A percentile compares a stretch with the other conserved stretches of the same genome.
Evolutionary conservation across 2,113 vertebrate genomes (phyloP).

Genomic region (Scortum barcoo): DNA sequence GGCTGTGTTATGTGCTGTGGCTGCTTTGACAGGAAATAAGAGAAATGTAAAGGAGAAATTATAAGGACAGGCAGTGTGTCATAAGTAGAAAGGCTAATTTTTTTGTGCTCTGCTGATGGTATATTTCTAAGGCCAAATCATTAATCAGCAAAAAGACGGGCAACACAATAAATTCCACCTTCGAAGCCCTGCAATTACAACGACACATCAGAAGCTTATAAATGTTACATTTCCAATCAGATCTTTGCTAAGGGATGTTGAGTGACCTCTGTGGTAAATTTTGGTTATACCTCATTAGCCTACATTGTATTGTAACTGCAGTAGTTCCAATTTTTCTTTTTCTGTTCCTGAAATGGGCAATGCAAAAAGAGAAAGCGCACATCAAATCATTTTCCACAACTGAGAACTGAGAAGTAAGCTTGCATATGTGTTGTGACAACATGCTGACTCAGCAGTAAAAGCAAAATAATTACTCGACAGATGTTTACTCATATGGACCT

Average conservation of each 20-base stretch:
- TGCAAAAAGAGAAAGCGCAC: not conserved
- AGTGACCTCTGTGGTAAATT: not conserved
- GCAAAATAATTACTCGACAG: not conserved
- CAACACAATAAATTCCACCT: not conserved
- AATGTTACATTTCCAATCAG: not conserved
- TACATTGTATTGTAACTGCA: not conserved
- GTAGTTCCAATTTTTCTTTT: not conserved
- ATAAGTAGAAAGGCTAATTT: not conserved
- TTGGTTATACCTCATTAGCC: not conserved
- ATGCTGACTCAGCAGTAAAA: constrained; percentile 7
- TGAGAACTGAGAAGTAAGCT: not conserved
- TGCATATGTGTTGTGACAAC: not conserved
- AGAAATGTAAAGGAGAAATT: not conserved
- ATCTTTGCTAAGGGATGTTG: not conserved
- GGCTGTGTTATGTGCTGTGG: too few relatives aligned
- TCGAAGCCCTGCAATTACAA: not conserved
- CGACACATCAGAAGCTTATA: not conserved
- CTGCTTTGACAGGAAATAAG: not conserved
- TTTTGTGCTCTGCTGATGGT: not conserved
- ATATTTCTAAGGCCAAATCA: not conserved
- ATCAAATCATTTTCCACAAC: not conserved
- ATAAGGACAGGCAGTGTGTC: not conserved
- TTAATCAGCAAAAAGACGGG: not conserved
- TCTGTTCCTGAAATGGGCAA: not conserved
- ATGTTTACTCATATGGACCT: not conserved